Conservation (phyloP, 2,797 vertebrate genomes). For the Meriones psammophilus region DNA sequence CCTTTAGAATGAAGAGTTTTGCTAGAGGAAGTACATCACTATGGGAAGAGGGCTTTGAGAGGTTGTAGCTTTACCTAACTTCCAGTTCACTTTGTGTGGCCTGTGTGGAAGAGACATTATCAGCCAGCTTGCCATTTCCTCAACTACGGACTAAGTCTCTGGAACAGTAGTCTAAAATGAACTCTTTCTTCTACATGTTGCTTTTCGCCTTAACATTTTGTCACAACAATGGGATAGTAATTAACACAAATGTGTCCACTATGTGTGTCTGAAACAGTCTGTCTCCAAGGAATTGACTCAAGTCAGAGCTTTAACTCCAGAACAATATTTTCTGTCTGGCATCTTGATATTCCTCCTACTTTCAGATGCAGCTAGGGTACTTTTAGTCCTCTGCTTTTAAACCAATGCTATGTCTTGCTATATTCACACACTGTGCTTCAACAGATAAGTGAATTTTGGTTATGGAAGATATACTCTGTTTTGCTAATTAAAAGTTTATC, state of each 20-base stretch:
- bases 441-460: not conserved
- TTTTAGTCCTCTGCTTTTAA: not conserved
- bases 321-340: not conserved
- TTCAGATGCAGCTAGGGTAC: not conserved
- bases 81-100: not conserved
- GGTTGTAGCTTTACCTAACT: not conserved
- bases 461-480: not conserved
- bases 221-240: not conserved
- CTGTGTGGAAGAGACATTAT: not conserved
- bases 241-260: not conserved
- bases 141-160: not conserved
- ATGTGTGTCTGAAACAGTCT: not conserved
- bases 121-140: not conserved
- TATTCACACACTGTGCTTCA: not conserved
- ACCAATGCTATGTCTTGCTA: not conserved
- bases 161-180: not conserved
- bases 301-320: not conserved
- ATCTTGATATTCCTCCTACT: not conserved
- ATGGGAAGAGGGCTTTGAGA: not conserved
- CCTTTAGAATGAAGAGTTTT: not conserved
- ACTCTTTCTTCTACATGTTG: not conserved
- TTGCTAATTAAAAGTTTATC: not conserved
- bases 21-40: not conserved
- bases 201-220: not conserved
- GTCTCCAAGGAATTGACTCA: not conserved